Evolutionary conservation across 2,113 vertebrate species (phyloP).

Genomic region (Petroica traversi): DNA sequence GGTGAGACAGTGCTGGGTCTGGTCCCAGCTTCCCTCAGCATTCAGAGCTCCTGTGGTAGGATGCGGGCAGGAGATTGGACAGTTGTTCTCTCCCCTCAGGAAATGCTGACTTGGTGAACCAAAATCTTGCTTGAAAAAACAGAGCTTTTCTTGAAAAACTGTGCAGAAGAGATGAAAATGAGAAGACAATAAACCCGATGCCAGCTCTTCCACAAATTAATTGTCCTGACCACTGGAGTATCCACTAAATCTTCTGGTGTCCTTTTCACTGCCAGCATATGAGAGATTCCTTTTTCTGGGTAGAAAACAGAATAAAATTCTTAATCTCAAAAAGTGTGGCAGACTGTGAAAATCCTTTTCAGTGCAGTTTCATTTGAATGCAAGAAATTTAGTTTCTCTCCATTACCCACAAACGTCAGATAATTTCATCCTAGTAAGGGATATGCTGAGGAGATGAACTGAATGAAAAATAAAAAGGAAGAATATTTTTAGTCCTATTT

Average conservation of each 20-base stretch:
- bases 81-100: neutral
- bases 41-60: neutral
- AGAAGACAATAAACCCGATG: neutral
- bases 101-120: neutral
- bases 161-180: neutral
- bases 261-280: neutral
- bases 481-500: neutral
- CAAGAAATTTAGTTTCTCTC: neutral
- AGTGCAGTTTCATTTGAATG: neutral
- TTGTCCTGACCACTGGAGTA: neutral
- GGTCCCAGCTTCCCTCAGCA: neutral
- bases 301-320: neutral
- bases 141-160: neutral
- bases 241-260: neutral
- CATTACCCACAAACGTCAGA: neutral
- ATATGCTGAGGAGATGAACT: neutral
- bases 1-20: neutral
- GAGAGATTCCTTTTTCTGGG: neutral
- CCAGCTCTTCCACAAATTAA: neutral
- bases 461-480: neutral
- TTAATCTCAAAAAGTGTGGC: neutral
- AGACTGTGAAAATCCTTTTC: conserved; percentile 9
- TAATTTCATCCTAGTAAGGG: neutral
- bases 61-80: neutral
- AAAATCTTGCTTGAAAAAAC: neutral